Conservation (phyloP, 1,140 invertebrate species). For the Periplaneta americana region DNA sequence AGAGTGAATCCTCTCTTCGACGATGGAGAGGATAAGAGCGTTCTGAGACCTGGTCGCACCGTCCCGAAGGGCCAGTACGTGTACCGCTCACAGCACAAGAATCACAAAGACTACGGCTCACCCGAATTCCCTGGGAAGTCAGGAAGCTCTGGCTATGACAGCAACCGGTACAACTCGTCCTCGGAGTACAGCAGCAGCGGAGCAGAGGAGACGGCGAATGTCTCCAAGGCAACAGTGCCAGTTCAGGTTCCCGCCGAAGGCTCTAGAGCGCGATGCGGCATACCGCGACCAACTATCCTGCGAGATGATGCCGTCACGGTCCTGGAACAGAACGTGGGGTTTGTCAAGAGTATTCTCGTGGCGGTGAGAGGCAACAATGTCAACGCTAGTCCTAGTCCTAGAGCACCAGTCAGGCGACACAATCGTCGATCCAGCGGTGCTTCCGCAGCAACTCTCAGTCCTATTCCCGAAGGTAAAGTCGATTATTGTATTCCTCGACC, state of each 20-base stretch:
- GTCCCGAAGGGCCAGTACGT: background rate
- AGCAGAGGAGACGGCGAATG: constrained; percentile 21
- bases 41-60: background rate
- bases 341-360: constrained; percentile 31
- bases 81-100: background rate
- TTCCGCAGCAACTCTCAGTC: constrained; percentile 14
- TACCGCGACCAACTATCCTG: constrained; percentile 24
- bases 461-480: constrained; percentile 35
- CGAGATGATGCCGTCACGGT: constrained; percentile 26
- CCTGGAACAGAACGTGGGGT: constrained; percentile 32
- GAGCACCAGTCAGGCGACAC: constrained; percentile 23
- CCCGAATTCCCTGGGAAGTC: constrained; percentile 4
- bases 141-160: constrained; percentile 16
- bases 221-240: too few relatives aligned
- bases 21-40: constrained; percentile 11
- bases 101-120: background rate
- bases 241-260: too few relatives aligned
- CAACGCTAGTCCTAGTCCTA: constrained; percentile 20
- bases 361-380: constrained; percentile 15
- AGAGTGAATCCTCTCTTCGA: constrained; percentile 23
- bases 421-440: constrained; percentile 24
- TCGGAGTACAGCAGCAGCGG: constrained; percentile 34
- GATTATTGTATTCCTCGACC: constrained; percentile 33
- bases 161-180: constrained; percentile 23
- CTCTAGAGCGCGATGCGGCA: too few relatives aligned